phyloP scores from a whole-genome alignment of 53 echinoderm and acorn worm genomes.

The Holothuria leucospilota region DNA sequence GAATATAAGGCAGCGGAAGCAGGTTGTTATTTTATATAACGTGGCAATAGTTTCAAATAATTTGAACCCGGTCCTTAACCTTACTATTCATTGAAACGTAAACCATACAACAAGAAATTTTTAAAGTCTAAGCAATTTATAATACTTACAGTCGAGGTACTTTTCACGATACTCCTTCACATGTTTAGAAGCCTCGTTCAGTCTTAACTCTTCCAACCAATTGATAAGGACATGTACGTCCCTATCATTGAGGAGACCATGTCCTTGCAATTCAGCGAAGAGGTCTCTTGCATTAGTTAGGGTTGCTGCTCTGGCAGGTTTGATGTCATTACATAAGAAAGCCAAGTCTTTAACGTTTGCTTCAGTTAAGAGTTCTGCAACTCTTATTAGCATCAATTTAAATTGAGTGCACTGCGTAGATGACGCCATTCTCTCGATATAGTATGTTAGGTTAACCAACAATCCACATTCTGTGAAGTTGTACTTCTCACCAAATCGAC shows the following conservation, averaged over 20 bases:
- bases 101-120: too few species aligned
- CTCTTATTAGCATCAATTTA: not conserved
- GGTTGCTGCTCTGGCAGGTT: not conserved
- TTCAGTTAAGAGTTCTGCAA: not conserved
- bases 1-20: too few species aligned
- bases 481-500: too few species aligned
- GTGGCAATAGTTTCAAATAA: too few species aligned
- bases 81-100: too few species aligned
- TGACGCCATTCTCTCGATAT: not conserved
- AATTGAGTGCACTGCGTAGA: not conserved
- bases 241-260: not conserved
- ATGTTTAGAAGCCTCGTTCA: not conserved
- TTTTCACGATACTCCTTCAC: not conserved
- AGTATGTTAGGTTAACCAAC: too few species aligned
- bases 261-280: conserved; percentile 11
- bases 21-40: too few species aligned
- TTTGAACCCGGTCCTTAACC: too few species aligned
- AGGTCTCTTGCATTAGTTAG: conserved; percentile 1
- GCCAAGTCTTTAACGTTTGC: conserved; percentile 14
- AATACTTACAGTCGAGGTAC: not conserved
- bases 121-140: too few species aligned
- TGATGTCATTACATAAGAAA: conserved; percentile 21
- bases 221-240: not conserved
- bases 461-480: too few species aligned
- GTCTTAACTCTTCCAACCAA: conserved; percentile 7